Evolutionary conservation across 1,140 invertebrate species (phyloP).

Genomic region (Globodera ellingtonae): DNA sequence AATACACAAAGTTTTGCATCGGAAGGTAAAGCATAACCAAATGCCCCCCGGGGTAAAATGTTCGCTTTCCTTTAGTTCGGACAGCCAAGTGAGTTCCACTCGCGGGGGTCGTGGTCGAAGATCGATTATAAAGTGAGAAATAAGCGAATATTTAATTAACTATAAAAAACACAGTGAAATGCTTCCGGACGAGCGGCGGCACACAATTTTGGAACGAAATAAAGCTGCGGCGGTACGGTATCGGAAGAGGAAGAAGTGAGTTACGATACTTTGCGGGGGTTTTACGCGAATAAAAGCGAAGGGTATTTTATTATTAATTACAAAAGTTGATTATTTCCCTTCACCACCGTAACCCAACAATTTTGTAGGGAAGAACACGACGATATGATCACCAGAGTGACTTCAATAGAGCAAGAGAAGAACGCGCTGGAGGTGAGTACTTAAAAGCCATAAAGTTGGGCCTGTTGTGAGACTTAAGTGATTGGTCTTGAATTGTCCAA

Average conservation of each 20-base stretch:
- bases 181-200: conserved; percentile 51
- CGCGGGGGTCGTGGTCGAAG: conserved; percentile 50
- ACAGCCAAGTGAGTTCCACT: conserved; percentile 42
- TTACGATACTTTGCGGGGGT: not conserved
- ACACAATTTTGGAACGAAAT: conserved; percentile 52
- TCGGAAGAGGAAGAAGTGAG: conserved; percentile 56
- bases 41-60: not conserved
- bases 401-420: conserved; percentile 50
- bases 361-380: conserved; percentile 40
- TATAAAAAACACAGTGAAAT: conserved; percentile 35
- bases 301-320: not conserved
- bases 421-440: conserved; percentile 24
- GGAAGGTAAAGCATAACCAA: not conserved
- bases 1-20: conserved; percentile 22
- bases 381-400: conserved; percentile 51
- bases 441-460: not conserved
- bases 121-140: conserved; percentile 36
- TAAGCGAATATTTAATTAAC: not conserved
- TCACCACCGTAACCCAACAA: not conserved
- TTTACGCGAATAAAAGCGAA: not conserved
- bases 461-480: no score
- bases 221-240: conserved; percentile 56
- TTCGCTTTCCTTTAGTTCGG: conserved; percentile 6
- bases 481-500: not conserved
- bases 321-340: not conserved